Evolutionary conservation across 1,140 invertebrate genomes (phyloP), one percentile per base, ranked within the genome.

Genomic region (Paramacrobiotus metropolitanus): DNA sequence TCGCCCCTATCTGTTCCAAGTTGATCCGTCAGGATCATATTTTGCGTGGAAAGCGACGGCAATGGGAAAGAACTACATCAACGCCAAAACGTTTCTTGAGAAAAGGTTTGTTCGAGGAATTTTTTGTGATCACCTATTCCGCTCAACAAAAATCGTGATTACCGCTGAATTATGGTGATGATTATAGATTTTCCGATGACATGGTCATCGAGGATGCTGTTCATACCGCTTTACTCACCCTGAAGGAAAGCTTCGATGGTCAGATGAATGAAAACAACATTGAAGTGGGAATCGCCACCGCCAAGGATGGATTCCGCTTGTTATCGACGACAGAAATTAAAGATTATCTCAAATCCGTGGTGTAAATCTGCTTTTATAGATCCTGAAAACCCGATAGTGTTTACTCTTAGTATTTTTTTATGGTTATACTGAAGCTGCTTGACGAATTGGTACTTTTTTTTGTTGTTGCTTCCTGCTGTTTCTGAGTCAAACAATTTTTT

Each of bases 21-120:
- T 91, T 70, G 95, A 99, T 79, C 95, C 95, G 1, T 96, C 92
- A 4, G 78, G 95, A 31, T 91, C 94, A 0, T 98, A 95, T 76
- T 99, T 97, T 75, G 89, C 94, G 0, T 99, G 95, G 95, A 97
- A 97, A 75, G 93, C 94, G 1, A 98, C 94, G 48, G 94, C 95
- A 0, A 93, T 99, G 85, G 95, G 95, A 20, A 98, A 97, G 74
- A 98, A 97, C 73, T 88, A 87, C 68, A 82, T 95, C 21, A 98
- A 95, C 73, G 93, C 93, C 2, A 98, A 97, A 78, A 95, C 91
- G 2, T 99, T 98, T 74, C 77, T 99, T 44, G 94, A 99, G 71
- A 98, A 97, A 72, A 82, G 93, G 81, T 89, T n/a, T n/a, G n/a
- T n/a, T n/a, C n/a, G n/a, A n/a, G n/a, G n/a, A n/a, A n/a, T n/a